Evolutionary conservation across 1,140 invertebrate genomes (phyloP).

Genomic region (Metopolophium dirhodum): DNA sequence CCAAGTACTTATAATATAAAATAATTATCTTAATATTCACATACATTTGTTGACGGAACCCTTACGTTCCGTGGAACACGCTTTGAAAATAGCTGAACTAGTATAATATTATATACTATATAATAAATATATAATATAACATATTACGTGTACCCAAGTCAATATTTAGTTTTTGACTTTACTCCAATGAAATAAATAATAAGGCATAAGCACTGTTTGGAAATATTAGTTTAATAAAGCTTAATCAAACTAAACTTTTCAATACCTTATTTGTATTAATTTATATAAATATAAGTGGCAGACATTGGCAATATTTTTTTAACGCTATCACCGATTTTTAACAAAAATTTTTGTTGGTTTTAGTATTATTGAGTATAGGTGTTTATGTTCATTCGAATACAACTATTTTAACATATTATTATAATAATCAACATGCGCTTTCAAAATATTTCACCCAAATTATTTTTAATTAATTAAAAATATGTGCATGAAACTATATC

Average conservation of each 20-base stretch:
- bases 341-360: not conserved
- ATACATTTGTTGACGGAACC: too few relatives aligned
- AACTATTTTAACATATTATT: not conserved
- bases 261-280: not conserved
- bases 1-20: too few relatives aligned
- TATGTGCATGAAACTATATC: not conserved
- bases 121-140: too few relatives aligned
- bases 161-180: too few relatives aligned
- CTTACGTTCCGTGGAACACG: too few relatives aligned
- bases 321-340: not conserved
- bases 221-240: not conserved
- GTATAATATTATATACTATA: too few relatives aligned
- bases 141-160: too few relatives aligned
- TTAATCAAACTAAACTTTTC: not conserved
- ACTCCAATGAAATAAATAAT: too few relatives aligned
- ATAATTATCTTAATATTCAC: too few relatives aligned
- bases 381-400: not conserved
- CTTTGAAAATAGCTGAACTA: too few relatives aligned
- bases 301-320: not conserved
- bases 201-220: too few relatives aligned
- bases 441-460: not conserved
- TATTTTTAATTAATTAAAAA: slow-evolving; percentile 6
- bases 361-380: not conserved
- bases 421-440: not conserved
- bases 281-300: too few relatives aligned